Base-by-base conservation (phyloP, 2,888 invertebrate species). In the Drosophila histrio region DNA sequence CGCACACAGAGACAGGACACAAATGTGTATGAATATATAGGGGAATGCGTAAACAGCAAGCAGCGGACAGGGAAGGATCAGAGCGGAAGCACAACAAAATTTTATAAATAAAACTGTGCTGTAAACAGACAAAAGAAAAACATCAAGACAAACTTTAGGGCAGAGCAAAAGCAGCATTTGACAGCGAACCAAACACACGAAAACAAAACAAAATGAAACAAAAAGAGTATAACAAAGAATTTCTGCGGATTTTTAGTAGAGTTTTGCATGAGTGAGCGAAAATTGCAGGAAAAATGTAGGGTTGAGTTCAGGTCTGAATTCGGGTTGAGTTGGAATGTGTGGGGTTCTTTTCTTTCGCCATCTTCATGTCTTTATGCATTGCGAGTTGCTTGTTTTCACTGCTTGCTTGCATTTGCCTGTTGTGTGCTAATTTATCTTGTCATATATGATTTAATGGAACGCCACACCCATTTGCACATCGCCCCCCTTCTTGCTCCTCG, bases 371-470 rank as follows among this genome's bases (percentile, higher is more conserved):
- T 57, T 64, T 41, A 46, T 64, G 71, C 56, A 59, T 63, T 39
- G 41, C 41, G 58, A 53, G 68, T 54, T 60, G 36, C 34, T 43
- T 30, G 28, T 47, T 56, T 52, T 56, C 58, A 43, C 50, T 62
- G 43, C 50, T 38, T 52, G 19, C 28, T 56, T n/a, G 50, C 52
- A 49, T 46, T 50, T 63, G 50, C 57, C 46, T 53, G 38, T 38
- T 70, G 63, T 46, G 50, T 64, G 60, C 79, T 87, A 78, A 82
- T 82, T 82, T 84, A 76, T 87, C 78, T 71, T 83, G 78, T 83
- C 81, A 69, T 67, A 61, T 69, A 77, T 80, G 84, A 87, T 81
- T 80, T 78, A 82, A 75, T 62, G 61, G 52, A 26, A n/a, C 19
- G 43, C 50, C 67, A 53, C 46, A 49, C 67, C 59, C 76, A 47